A percentile compares a stretch with the other conserved stretches of the same genome.
Evolutionary conservation across 2,797 vertebrate genomes (phyloP).

Genomic region (Chelonia mydas): DNA sequence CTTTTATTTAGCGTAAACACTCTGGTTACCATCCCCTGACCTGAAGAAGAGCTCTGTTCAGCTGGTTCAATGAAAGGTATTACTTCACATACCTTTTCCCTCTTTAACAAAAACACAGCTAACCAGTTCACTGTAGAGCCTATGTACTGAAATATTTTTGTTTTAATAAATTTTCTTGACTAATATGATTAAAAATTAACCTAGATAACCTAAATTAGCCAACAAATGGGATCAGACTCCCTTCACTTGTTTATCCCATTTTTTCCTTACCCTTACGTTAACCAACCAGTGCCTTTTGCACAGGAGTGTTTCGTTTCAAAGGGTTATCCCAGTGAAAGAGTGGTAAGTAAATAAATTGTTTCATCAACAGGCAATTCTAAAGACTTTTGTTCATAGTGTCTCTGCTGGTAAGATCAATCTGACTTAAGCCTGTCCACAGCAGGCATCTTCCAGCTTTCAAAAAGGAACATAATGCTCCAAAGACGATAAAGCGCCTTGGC

Average conservation of each 20-base stretch:
- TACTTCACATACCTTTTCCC: not conserved
- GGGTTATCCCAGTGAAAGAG: not conserved
- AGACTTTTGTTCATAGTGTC: slow-evolving; percentile 47
- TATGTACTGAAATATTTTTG: not conserved
- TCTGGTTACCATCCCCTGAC: not conserved
- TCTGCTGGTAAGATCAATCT: slow-evolving; percentile 49
- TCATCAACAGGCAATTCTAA: slow-evolving; percentile 21
- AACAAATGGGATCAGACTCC: not conserved
- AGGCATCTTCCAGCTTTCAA: slow-evolving; percentile 48
- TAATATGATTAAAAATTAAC: not conserved
- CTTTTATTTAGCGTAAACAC: not conserved
- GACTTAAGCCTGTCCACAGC: slow-evolving; percentile 62
- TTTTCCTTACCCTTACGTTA: not conserved
- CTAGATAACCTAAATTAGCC: not conserved
- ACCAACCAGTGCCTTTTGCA: not conserved
- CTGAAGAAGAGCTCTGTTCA: not conserved
- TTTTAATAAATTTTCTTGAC: not conserved
- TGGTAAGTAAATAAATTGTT: slow-evolving; percentile 38
- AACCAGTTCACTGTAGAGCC: not conserved
- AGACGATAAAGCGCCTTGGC: slow-evolving; percentile 50
- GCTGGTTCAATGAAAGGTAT: not conserved
- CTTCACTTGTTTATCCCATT: not conserved
- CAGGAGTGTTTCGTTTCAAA: slow-evolving; percentile 2
- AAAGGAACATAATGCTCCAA: slow-evolving; percentile 15
- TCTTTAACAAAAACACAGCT: not conserved